Evolutionary conservation across 2,888 invertebrate genomes (phyloP).

Genomic region (Alviniconcha strummeri): DNA sequence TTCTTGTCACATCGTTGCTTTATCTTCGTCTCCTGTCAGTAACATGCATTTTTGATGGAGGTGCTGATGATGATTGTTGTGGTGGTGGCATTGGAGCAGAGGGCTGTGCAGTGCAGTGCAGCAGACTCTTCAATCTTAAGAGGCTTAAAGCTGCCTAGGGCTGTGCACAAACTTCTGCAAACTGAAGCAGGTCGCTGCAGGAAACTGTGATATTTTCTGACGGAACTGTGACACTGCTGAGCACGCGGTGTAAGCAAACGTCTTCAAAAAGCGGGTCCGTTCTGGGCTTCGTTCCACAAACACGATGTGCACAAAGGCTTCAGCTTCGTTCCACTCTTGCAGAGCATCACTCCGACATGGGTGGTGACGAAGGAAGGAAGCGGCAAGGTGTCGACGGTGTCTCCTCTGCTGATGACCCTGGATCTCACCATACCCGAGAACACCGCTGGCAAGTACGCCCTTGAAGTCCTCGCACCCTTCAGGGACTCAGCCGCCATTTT

Average conservation of each 20-base stretch:
- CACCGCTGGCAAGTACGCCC: constrained; percentile 28
- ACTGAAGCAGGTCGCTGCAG: too few species aligned
- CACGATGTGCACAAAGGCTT: too few species aligned
- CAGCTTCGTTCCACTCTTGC: too few species aligned
- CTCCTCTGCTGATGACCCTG: constrained; percentile 28
- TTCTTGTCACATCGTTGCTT: constrained; percentile 39
- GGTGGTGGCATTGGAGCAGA: too few species aligned
- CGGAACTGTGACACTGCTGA: too few species aligned
- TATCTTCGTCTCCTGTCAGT: neutral
- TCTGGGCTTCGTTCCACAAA: too few species aligned
- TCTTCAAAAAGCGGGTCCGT: too few species aligned
- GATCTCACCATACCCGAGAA: constrained; percentile 33
- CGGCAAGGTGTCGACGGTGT: constrained; percentile 2
- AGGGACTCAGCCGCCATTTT: constrained; percentile 25
- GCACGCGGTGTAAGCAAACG: too few species aligned
- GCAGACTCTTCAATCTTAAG: constrained; percentile 12
- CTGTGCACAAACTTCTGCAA: too few species aligned
- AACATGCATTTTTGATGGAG: neutral
- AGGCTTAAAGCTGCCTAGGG: too few species aligned
- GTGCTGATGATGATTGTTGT: neutral
- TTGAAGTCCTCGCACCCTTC: constrained; percentile 35
- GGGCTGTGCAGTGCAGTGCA: constrained; percentile 43
- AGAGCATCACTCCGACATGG: constrained; percentile 11
- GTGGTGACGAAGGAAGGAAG: neutral
- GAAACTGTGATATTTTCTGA: neutral